A percentile compares a stretch with the other conserved stretches of the same genome.
phyloP scores from a whole-genome alignment of 2,113 vertebrate genomes.

The Lichenostomus cassidix region DNA sequence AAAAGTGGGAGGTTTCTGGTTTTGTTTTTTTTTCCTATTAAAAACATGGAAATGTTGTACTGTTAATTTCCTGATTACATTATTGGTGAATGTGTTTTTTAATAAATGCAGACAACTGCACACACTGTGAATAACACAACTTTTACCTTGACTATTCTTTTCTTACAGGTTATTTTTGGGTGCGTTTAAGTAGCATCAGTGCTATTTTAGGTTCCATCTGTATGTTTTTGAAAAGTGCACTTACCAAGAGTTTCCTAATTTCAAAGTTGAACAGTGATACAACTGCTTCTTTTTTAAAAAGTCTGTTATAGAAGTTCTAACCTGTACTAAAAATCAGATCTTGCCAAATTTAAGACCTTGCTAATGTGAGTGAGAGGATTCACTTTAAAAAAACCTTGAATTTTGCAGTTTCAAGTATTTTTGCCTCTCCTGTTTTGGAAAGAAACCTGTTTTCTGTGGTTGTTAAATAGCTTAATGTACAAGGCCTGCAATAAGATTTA shows the following conservation, averaged over 20 bases:
- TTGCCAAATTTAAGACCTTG: background rate
- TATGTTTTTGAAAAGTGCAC: background rate
- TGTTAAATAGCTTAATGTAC: background rate
- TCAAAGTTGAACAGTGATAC: background rate
- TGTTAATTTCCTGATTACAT: background rate
- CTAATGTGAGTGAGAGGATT: background rate
- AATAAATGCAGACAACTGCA: background rate
- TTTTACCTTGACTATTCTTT: background rate
- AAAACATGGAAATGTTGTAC: background rate
- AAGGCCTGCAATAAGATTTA: background rate
- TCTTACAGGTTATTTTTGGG: background rate
- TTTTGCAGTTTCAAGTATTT: background rate
- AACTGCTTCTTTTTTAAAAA: background rate
- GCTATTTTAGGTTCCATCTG: background rate
- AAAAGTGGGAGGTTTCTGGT: background rate
- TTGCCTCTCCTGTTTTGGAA: background rate
- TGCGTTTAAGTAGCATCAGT: background rate
- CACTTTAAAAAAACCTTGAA: background rate
- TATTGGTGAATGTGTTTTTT: background rate
- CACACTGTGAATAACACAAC: background rate
- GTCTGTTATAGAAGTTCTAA: background rate
- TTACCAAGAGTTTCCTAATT: background rate
- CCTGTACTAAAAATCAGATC: background rate
- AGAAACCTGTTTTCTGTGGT: background rate
- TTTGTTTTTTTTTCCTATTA: background rate